These are phyloP conservation scores for Spinibarbus caldwelli DNA, from an alignment of 2,797 vertebrate genomes.

Conservation along the genomic window DNA sequence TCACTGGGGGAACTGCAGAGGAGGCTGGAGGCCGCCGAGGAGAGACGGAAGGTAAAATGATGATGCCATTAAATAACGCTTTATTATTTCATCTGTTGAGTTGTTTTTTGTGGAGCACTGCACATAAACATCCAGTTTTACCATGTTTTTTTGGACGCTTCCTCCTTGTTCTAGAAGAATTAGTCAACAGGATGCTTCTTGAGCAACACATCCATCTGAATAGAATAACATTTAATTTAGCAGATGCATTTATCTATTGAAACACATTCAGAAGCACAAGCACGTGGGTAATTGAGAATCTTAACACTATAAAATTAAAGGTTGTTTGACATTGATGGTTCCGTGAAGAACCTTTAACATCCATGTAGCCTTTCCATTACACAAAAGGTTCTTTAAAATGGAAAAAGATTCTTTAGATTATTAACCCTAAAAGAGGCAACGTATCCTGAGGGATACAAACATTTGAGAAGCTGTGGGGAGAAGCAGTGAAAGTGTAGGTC, in stretches of 20 bases:
- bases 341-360: neutral
- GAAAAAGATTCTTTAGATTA: too few species aligned
- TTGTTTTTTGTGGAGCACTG: neutral
- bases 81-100: neutral
- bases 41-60: constrained; percentile 85
- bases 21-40: constrained; percentile 88
- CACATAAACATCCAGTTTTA: neutral
- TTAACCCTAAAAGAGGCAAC: too few species aligned
- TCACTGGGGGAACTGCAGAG: constrained; percentile 88
- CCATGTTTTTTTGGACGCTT: neutral
- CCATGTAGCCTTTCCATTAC: neutral
- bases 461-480: too few species aligned
- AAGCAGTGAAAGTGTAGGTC: too few species aligned
- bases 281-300: neutral
- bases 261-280: neutral
- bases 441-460: too few species aligned
- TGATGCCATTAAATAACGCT: neutral
- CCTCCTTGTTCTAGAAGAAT: neutral
- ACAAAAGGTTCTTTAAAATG: too few species aligned
- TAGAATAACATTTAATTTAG: neutral
- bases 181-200: too few species aligned
- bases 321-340: neutral
- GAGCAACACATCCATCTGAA: neutral
- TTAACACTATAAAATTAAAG: neutral
- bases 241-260: neutral